These are phyloP conservation scores for Eretmocerus hayati DNA, from an alignment of 2,888 invertebrate species.

Conservation along the genomic window DNA sequence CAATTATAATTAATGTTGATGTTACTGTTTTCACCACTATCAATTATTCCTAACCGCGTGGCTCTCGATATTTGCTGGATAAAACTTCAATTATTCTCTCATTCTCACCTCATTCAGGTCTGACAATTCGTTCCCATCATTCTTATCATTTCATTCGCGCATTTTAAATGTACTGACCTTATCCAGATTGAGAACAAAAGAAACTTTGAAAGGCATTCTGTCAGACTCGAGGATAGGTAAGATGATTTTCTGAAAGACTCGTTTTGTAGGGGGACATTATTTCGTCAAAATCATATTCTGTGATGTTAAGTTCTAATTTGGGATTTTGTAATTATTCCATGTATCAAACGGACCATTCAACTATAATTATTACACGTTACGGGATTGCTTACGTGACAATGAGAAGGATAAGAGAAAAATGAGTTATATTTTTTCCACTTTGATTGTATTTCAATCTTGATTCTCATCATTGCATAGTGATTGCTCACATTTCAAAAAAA, in stretches of 20 bases:
- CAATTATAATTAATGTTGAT: conserved; percentile 46
- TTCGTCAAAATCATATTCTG: too few relatives aligned
- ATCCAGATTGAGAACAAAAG: conserved; percentile 13
- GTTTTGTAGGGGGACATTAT: too few relatives aligned
- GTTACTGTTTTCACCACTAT: conserved; percentile 43
- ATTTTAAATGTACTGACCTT: conserved; percentile 12
- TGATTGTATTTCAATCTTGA: conserved; percentile 21
- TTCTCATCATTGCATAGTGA: conserved; percentile 21
- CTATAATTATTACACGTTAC: too few relatives aligned
- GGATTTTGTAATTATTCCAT: too few relatives aligned
- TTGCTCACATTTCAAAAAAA: conserved; percentile 23
- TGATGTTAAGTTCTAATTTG: too few relatives aligned
- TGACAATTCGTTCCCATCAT: conserved; percentile 16
- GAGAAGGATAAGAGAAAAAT: conserved; percentile 11
- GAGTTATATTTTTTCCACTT: conserved; percentile 18
- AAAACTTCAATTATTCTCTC: conserved; percentile 24
- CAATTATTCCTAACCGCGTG: conserved; percentile 35
- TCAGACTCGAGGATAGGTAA: too few relatives aligned
- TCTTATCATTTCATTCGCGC: conserved; percentile 27
- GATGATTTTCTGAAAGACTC: too few relatives aligned
- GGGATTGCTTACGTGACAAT: conserved; percentile 3
- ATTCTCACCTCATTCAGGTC: conserved; percentile 3
- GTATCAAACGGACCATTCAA: too few relatives aligned
- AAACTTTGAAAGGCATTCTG: too few relatives aligned
- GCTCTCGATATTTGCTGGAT: conserved; percentile 31